These are phyloP conservation scores for Proteles cristata DNA, from an alignment of 2,113 vertebrate genomes.

Conservation along the genomic window DNA sequence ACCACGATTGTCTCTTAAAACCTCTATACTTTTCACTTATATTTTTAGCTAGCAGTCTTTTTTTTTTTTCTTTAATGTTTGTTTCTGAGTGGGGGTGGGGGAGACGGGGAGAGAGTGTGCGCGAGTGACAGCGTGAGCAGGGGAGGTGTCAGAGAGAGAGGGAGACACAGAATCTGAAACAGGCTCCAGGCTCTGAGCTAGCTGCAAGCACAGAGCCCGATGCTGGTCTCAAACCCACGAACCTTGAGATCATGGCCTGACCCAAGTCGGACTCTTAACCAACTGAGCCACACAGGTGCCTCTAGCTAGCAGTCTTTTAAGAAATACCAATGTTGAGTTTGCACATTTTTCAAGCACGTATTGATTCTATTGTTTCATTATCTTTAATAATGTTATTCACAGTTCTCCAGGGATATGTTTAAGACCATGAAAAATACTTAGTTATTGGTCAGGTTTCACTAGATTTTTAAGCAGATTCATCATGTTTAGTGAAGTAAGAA, in stretches of 20 bases:
- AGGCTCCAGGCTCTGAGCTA: too few relatives aligned
- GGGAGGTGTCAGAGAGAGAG: too few relatives aligned
- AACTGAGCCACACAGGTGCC: too few relatives aligned
- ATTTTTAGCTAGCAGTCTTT: neutral
- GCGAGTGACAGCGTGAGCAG: too few relatives aligned
- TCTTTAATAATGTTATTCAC: conserved; percentile 43
- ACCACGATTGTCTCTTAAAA: neutral
- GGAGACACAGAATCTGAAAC: too few relatives aligned
- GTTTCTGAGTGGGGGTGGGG: too few relatives aligned
- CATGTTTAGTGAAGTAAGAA: conserved; percentile 68
- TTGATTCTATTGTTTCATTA: conserved; percentile 34
- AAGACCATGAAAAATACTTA: conserved; percentile 57
- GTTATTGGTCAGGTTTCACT: conserved; percentile 47
- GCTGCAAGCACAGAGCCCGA: too few relatives aligned
- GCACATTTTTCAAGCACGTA: conserved; percentile 23
- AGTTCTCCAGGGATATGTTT: conserved; percentile 3
- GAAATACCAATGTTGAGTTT: neutral
- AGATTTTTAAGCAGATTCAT: conserved; percentile 66
- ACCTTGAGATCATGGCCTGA: too few relatives aligned
- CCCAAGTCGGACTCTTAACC: too few relatives aligned
- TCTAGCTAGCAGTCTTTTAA: neutral
- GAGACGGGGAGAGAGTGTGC: too few relatives aligned
- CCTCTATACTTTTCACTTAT: neutral
- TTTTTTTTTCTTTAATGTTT: too few relatives aligned
- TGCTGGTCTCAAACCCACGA: too few relatives aligned